Percentiles rank a stretch among this genome's conserved stretches.
These are phyloP conservation scores for Balanococcus diminutus DNA, from an alignment of 2,888 invertebrate species.

Conservation along the genomic window DNA sequence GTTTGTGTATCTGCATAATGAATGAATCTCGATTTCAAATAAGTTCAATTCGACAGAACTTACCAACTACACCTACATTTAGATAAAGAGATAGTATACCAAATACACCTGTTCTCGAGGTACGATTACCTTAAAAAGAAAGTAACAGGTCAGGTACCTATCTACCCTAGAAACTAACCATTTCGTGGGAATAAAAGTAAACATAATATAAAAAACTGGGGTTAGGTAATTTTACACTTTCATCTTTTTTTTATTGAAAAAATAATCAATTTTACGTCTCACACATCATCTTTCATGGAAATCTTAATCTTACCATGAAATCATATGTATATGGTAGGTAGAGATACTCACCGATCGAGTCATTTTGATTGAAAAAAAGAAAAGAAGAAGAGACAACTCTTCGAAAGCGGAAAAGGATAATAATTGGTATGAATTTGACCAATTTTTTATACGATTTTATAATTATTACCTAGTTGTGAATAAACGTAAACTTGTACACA, in stretches of 20 bases:
- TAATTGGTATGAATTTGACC: constrained; percentile 1
- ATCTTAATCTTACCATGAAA: neutral
- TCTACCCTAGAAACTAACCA: neutral
- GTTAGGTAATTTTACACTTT: constrained; percentile 3
- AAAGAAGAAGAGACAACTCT: neutral
- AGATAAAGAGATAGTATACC: neutral
- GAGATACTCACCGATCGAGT: too few species aligned
- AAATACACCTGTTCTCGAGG: neutral
- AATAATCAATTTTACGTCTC: neutral
- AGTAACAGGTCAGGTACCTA: neutral
- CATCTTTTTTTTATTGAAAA: neutral
- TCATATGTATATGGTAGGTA: too few species aligned
- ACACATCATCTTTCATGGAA: neutral
- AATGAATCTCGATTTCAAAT: neutral
- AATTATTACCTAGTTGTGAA: neutral
- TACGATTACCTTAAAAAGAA: neutral
- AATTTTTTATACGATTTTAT: constrained; percentile 8
- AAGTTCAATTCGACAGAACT: neutral
- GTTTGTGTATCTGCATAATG: neutral
- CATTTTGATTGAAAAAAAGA: neutral
- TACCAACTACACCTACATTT: neutral
- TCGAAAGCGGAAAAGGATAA: constrained; percentile 20
- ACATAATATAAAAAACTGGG: neutral
- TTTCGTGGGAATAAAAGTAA: neutral
- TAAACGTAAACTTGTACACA: neutral